Evolutionary conservation across 1,140 invertebrate genomes (phyloP), one percentile per base, ranked within the genome.

Genomic region (Orchestia grillus): DNA sequence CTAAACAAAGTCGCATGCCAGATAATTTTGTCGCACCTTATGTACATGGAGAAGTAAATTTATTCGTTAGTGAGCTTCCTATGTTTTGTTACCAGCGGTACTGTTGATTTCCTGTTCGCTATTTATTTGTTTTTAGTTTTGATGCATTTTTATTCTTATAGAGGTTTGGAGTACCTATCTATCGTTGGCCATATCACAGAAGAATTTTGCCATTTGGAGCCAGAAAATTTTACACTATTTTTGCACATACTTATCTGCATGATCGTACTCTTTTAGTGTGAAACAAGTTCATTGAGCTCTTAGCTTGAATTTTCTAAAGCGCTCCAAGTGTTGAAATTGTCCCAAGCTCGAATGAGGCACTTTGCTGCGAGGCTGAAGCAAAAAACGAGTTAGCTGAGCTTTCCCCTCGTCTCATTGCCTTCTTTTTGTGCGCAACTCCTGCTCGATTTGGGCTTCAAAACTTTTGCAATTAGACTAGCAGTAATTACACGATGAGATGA

Each of bases 381-480:
- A 36, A 77, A 77, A 77, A 77, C 11, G 62, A 23, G 62, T 77
- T 77, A 19, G 62, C 62, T 77, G 62, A 77, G 62, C 62, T 77
- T 77, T 77, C 28, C 62, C 62, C 62, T 77, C 28, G 62, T 77
- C 62, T 77, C 62, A 77, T 77, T 77, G 62, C 62, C 62, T 91
- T 91, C 88, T 91, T 91, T 44, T 43, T 91, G 88, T 91, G 88
- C 88, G 41, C 28, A 91, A 42, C 44, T 42, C 43, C 92, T 94
- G 92, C 92, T 40, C 92, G 43, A 47, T 94, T 94, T 94, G 92
- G 44, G 92, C 92, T 94, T 45, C 43, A 47, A 44, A 94, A 94
- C 92, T 94, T 94, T 94, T 44, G 92, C 92, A 94, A 94, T 94
- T 94, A 94, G 92, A 94, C 92, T 94, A 44, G 92, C 92, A 45